phyloP scores from a whole-genome alignment of 2,797 vertebrate species.

The Eulemur mongoz region DNA sequence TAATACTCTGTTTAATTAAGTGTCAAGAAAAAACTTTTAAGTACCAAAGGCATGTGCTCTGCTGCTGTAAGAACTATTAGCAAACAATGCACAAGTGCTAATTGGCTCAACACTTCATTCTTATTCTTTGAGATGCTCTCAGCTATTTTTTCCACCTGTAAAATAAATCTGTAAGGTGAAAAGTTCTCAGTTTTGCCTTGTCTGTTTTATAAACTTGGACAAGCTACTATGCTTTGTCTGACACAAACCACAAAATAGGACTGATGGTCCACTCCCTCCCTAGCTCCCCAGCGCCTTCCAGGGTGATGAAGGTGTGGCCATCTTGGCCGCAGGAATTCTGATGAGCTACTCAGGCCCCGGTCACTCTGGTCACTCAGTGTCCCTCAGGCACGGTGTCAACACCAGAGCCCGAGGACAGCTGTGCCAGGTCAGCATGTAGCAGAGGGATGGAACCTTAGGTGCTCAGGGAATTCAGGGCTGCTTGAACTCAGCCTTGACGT shows the following conservation, averaged over 20 bases:
- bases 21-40: conserved; percentile 44
- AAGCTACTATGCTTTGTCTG: background rate
- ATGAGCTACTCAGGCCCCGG: background rate
- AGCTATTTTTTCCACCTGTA: background rate
- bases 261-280: fast-evolving
- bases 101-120: conserved; percentile 40
- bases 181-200: background rate
- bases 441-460: too few relatives aligned
- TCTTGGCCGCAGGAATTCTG: background rate
- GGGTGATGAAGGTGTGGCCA: background rate
- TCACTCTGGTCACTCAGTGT: background rate
- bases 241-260: background rate
- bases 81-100: conserved; percentile 34
- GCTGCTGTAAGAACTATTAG: background rate
- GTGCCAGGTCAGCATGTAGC: background rate
- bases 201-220: background rate
- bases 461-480: background rate
- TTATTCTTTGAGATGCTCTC: conserved; percentile 37
- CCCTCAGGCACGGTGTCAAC: background rate
- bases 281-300: background rate
- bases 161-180: background rate
- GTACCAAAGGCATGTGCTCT: conserved; percentile 37
- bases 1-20: conserved; percentile 54
- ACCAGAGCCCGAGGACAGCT: background rate
- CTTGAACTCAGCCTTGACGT: background rate